Conservation (phyloP, 2,888 invertebrate species). For the Stenurella melanura region DNA sequence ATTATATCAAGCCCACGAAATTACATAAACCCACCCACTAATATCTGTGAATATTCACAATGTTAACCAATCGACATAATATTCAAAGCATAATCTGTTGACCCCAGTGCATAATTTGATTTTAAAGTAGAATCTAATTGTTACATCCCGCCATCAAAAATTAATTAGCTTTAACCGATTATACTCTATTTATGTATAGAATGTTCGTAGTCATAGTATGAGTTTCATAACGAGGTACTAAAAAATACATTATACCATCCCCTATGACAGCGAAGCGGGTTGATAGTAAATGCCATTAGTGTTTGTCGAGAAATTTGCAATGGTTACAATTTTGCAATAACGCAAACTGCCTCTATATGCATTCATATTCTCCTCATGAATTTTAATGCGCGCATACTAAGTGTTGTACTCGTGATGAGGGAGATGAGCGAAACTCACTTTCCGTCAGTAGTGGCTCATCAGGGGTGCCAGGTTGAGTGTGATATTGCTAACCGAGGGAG, state of each 20-base stretch:
- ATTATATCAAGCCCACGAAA: too few species aligned
- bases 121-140: not conserved
- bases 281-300: not conserved
- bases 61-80: too few species aligned
- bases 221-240: constrained; percentile 17
- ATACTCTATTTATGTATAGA: constrained; percentile 8
- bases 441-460: constrained; percentile 1
- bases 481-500: not conserved
- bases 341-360: constrained; percentile 13
- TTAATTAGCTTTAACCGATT: constrained; percentile 13
- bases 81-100: not conserved
- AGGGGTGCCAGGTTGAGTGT: not conserved
- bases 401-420: not conserved
- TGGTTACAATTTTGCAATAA: constrained; percentile 16
- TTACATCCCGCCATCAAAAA: not conserved
- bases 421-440: not conserved
- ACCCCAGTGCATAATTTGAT: not conserved
- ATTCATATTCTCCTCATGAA: constrained; percentile 13
- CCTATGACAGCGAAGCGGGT: constrained; percentile 3
- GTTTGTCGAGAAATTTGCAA: constrained; percentile 28
- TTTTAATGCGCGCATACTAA: constrained; percentile 7
- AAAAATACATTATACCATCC: constrained; percentile 23
- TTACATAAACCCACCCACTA: too few species aligned
- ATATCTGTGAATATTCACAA: too few species aligned
- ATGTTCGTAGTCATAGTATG: not conserved